phyloP scores from a whole-genome alignment of 2,113 vertebrate species.

The Poeciliopsis retropinna region DNA sequence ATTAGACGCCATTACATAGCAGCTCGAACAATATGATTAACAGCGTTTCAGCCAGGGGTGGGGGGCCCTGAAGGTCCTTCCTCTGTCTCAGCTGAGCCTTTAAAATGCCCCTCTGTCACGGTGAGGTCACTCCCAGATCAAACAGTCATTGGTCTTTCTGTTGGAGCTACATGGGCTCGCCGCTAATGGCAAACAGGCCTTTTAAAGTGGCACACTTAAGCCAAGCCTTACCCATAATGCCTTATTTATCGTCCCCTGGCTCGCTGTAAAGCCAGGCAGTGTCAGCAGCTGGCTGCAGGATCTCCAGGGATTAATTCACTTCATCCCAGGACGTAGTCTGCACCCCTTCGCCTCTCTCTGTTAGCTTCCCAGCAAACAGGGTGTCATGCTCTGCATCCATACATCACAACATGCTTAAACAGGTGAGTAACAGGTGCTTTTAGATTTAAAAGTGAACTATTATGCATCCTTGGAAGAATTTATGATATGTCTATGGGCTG shows the following conservation, averaged over 20 bases:
- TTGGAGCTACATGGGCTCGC: slow-evolving; percentile 45
- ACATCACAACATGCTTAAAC: neutral
- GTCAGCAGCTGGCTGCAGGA: slow-evolving; percentile 59
- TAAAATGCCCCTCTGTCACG: slow-evolving; percentile 25
- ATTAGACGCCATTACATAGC: slow-evolving; percentile 36
- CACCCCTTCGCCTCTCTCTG: slow-evolving; percentile 16
- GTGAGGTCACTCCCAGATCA: slow-evolving; percentile 38
- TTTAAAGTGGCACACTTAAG: slow-evolving; percentile 68
- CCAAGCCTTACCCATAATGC: slow-evolving; percentile 59
- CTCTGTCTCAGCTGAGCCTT: slow-evolving; percentile 8
- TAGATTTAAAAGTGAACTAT: neutral
- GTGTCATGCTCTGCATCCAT: neutral
- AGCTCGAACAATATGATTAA: slow-evolving; percentile 47
- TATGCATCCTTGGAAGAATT: too few relatives aligned
- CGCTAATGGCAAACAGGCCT: slow-evolving; percentile 52
- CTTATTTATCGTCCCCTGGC: slow-evolving; percentile 70
- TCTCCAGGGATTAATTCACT: slow-evolving; percentile 60
- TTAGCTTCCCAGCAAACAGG: neutral
- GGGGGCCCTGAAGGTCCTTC: slow-evolving; percentile 15
- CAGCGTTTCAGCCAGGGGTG: slow-evolving; percentile 11
- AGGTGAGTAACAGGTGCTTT: neutral
- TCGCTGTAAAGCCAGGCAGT: slow-evolving; percentile 56
- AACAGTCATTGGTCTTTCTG: slow-evolving; percentile 24
- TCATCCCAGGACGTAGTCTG: slow-evolving; percentile 49
- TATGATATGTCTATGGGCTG: too few relatives aligned